Conservation (phyloP, 2,797 vertebrate genomes). For the Echeneis naucrates region DNA sequence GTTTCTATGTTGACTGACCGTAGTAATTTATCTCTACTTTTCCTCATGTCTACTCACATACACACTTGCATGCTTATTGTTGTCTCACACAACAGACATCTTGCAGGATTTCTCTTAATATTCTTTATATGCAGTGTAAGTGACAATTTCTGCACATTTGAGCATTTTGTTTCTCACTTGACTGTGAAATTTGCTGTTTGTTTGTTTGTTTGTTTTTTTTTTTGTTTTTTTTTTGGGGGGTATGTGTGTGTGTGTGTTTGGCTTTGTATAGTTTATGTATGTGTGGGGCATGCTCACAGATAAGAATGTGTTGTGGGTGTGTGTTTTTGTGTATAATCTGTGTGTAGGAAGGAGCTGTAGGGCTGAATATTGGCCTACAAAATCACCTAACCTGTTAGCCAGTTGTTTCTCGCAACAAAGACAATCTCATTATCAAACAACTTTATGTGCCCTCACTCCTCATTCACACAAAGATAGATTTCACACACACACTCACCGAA, state of each 20-base stretch:
- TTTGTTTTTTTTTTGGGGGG: slow-evolving; percentile 36
- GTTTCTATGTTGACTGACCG: slow-evolving; percentile 60
- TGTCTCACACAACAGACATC: slow-evolving; percentile 41
- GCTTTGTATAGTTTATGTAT: slow-evolving; percentile 21
- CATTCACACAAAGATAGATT: slow-evolving; percentile 17
- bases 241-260: slow-evolving; percentile 18
- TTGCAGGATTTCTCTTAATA: slow-evolving; percentile 48
- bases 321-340: slow-evolving; percentile 22
- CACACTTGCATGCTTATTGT: slow-evolving; percentile 18
- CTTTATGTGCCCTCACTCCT: slow-evolving; percentile 33
- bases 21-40: slow-evolving; percentile 33
- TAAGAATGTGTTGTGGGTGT: slow-evolving; percentile 25
- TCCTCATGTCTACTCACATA: slow-evolving; percentile 18
- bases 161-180: slow-evolving; percentile 76
- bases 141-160: slow-evolving; percentile 78
- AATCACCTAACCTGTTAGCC: slow-evolving; percentile 21
- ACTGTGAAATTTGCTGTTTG: slow-evolving; percentile 78
- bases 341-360: slow-evolving; percentile 18
- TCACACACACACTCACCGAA: slow-evolving; percentile 39
- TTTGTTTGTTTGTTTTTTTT: slow-evolving; percentile 59
- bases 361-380: slow-evolving; percentile 10
- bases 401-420: slow-evolving; percentile 35
- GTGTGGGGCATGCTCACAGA: background rate
- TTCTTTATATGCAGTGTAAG: slow-evolving; percentile 60
- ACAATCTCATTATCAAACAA: slow-evolving; percentile 43